Evolutionary conservation across 2,797 vertebrate genomes (phyloP).

Genomic region (Dipus sagitta): DNA sequence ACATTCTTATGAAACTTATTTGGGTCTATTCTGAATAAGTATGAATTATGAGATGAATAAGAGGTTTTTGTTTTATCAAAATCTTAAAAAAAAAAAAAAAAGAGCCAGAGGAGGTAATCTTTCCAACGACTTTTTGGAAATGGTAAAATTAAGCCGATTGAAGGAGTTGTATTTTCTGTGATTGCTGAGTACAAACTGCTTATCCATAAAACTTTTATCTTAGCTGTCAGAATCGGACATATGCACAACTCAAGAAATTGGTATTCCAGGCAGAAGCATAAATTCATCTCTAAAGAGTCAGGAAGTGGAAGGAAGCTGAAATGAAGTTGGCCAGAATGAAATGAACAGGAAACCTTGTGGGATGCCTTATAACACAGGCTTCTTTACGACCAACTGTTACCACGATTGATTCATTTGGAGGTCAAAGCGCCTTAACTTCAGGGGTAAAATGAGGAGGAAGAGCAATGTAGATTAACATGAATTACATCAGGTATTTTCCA

Average conservation of each 20-base stretch:
- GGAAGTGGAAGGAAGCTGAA: constrained; percentile 57
- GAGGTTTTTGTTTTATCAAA: constrained; percentile 54
- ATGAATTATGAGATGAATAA: constrained; percentile 29
- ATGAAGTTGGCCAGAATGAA: constrained; percentile 50
- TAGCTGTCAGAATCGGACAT: constrained; percentile 46
- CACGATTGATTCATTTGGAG: constrained; percentile 35
- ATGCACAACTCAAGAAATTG: constrained; percentile 33
- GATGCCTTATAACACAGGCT: background rate
- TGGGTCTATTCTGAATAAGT: constrained; percentile 40
- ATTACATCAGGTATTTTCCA: constrained; percentile 9
- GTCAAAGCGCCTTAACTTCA: constrained; percentile 29
- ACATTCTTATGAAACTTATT: constrained; percentile 10
- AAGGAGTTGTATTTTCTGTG: constrained; percentile 47
- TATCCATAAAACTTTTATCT: constrained; percentile 56
- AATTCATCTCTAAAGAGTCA: constrained; percentile 62
- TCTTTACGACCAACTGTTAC: background rate
- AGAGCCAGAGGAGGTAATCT: constrained; percentile 40
- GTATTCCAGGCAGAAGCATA: constrained; percentile 50
- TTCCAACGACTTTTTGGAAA: constrained; percentile 57
- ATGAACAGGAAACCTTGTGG: background rate
- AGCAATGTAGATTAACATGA: background rate
- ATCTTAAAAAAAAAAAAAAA: constrained; percentile 12
- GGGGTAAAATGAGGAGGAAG: background rate
- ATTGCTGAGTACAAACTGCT: background rate
- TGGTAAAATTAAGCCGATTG: constrained; percentile 43